These are phyloP conservation scores for Heterochromis multidens DNA, from an alignment of 2,113 vertebrate species.

Conservation along the genomic window DNA sequence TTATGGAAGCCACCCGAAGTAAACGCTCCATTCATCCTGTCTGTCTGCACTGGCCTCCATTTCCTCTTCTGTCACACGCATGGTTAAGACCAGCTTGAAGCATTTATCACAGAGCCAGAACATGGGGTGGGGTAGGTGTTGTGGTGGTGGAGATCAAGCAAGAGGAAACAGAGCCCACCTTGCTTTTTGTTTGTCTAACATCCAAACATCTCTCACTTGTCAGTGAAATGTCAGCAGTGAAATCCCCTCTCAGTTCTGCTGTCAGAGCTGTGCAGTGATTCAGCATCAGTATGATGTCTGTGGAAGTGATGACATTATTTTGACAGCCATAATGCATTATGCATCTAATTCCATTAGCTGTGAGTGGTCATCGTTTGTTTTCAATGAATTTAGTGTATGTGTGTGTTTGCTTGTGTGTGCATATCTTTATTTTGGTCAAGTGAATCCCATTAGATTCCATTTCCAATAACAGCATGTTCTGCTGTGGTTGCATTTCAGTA, in stretches of 20 bases:
- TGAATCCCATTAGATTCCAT: constrained; percentile 60
- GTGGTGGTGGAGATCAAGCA: constrained; percentile 5
- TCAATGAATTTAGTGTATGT: constrained; percentile 13
- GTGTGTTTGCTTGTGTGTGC: background rate
- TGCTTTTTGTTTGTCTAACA: constrained; percentile 17
- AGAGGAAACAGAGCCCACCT: constrained; percentile 29
- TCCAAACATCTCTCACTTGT: constrained; percentile 20
- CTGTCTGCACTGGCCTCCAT: constrained; percentile 50
- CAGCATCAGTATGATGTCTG: background rate
- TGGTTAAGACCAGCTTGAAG: constrained; percentile 71
- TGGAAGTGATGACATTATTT: constrained; percentile 39
- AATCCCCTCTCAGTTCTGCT: background rate
- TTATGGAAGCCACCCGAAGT: constrained; percentile 57
- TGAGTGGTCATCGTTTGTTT: constrained; percentile 46
- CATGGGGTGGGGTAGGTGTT: background rate
- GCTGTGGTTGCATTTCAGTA: constrained; percentile 53
- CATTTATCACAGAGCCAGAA: constrained; percentile 55
- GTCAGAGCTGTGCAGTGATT: background rate
- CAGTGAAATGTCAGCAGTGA: constrained; percentile 3
- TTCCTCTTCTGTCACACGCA: constrained; percentile 71
- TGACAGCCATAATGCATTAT: constrained; percentile 34
- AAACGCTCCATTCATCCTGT: constrained; percentile 64
- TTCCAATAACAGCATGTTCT: constrained; percentile 54
- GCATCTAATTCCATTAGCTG: constrained; percentile 47
- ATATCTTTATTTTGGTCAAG: constrained; percentile 48